phyloP scores from a whole-genome alignment of 2,888 invertebrate species.

The Standfussiana lucernea region DNA sequence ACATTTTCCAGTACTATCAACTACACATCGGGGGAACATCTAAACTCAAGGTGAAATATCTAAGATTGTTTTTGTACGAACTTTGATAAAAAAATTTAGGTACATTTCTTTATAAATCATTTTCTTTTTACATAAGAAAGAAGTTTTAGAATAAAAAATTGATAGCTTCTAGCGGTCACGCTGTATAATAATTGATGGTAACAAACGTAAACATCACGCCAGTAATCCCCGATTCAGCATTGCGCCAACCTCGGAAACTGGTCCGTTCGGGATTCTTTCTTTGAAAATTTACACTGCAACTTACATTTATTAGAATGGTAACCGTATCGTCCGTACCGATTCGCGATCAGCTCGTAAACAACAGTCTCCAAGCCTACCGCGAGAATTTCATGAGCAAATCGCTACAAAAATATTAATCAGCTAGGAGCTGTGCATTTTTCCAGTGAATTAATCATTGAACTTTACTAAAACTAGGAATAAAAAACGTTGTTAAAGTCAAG shows the following conservation, averaged over 20 bases:
- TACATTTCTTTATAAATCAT: no score
- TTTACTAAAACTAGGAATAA: not conserved
- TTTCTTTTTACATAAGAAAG: no score
- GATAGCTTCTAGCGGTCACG: not conserved
- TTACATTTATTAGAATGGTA: not conserved
- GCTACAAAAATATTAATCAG: not conserved
- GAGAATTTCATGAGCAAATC: not conserved
- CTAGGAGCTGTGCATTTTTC: not conserved
- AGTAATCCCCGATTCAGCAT: no score
- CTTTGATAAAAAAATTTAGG: not conserved
- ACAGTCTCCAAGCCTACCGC: not conserved
- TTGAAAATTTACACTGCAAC: not conserved
- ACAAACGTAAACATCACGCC: no score
- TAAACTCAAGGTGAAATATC: not conserved
- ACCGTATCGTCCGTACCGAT: not conserved
- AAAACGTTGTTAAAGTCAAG: not conserved
- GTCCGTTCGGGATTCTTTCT: not conserved
- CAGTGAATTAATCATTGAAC: not conserved
- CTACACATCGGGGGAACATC: not conserved
- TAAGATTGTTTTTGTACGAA: not conserved
- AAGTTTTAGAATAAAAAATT: no score
- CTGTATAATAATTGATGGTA: not conserved
- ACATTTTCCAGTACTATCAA: conserved; percentile 45
- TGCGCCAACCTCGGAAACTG: not conserved
- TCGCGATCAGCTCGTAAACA: not conserved